Evolutionary conservation across 2,888 invertebrate genomes (phyloP), one percentile per base, ranked within the genome.

Genomic region (Diploptera punctata): DNA sequence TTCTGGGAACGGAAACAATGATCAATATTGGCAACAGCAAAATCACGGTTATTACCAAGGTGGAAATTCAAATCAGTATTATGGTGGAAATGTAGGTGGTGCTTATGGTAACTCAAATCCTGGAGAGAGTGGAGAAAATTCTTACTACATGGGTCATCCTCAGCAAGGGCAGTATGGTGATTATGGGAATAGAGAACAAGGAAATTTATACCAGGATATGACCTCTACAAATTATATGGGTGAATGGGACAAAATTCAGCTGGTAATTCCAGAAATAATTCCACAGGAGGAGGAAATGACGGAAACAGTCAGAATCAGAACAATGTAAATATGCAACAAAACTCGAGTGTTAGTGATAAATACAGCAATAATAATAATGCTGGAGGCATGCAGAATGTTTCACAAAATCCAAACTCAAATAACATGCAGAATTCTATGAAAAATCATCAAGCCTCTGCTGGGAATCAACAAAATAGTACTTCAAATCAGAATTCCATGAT

Each of bases 11-110:
- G 65, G 24, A 5, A 67, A 21, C 21, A 67, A 31, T 70, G 29
- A 62, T 33, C 52, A 31, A 26, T 67, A 65, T 18, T 73, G 62
- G 69, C 52, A 65, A 1, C 73, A 70, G 33, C 65, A 13, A 18
- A 47, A 47, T 26, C 44, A 57, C n/a, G 57, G 57, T 18, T 65
- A 47, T 21, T 65, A 26, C 26, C 69, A 52, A 29, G 60, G 33
- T 72, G 61, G 16, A 60, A 60, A 61, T 19, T 5, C 62, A 49
- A 62, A 62, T 68, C 72, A 72, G 61, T 72, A 68, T 72, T 72
- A 72, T 62, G 33, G 67, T 33, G 61, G 61, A n/a, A 60, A 29
- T 33, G 68, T 24, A 13, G 29, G 13, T 60, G 29, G 69, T 26
- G 38, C 49, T 9, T 71, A 71, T 43, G 54, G 44, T n/a, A 54